Evolutionary conservation across 2,797 vertebrate species (phyloP).

Genomic region (Scarus forsteni): DNA sequence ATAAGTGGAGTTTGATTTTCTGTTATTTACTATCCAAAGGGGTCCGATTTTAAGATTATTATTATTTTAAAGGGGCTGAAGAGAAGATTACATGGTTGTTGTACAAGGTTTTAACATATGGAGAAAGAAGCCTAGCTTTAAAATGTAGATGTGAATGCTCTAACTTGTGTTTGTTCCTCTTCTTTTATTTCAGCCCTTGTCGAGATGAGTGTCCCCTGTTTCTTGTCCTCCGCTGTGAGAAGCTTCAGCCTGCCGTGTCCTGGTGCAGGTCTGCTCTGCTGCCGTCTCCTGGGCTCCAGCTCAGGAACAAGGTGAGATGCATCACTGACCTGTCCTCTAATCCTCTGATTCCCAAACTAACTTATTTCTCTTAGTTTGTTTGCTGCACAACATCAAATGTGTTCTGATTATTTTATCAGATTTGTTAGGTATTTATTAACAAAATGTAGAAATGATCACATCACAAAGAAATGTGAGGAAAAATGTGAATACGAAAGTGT

Average conservation of each 20-base stretch:
- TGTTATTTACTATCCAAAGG: too few species aligned
- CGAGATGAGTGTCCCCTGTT: constrained; percentile 62
- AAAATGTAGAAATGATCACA: not conserved
- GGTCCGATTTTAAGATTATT: too few species aligned
- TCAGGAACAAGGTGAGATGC: constrained; percentile 79
- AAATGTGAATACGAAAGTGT: too few species aligned
- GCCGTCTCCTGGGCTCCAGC: constrained; percentile 59
- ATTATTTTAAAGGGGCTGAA: too few species aligned
- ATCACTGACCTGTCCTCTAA: not conserved
- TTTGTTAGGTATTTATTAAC: not conserved
- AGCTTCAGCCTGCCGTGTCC: constrained; percentile 58
- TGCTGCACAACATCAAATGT: not conserved
- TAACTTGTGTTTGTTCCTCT: not conserved
- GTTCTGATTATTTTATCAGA: not conserved
- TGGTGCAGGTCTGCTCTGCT: constrained; percentile 37
- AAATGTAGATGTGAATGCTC: not conserved
- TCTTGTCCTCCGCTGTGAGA: constrained; percentile 75
- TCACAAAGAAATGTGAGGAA: too few species aligned
- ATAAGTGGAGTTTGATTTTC: too few species aligned
- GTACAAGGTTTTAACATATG: too few species aligned
- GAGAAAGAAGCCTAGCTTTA: too few species aligned
- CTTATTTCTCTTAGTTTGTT: too few species aligned
- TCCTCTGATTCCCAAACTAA: not conserved
- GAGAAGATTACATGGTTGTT: too few species aligned
- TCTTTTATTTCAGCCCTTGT: constrained; percentile 32